These are phyloP conservation scores for Pituophis catenifer DNA, from an alignment of 2,113 vertebrate genomes.

Conservation along the genomic window DNA sequence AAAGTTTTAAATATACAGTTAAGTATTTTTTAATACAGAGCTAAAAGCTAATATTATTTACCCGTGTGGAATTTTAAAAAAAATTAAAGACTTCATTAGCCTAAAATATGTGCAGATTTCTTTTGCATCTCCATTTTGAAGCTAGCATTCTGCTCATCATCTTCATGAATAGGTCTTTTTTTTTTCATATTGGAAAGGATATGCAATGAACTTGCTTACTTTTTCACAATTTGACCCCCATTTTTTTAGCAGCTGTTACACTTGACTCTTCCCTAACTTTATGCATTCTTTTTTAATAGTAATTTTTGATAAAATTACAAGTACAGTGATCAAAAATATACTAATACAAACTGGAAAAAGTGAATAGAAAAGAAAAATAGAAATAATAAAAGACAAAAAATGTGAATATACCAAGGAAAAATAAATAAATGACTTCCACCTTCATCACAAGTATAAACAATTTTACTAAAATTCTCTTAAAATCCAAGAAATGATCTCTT, in stretches of 20 bases:
- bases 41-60: background rate
- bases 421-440: background rate
- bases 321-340: background rate
- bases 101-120: background rate
- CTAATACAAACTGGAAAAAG: background rate
- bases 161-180: background rate
- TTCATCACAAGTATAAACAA: background rate
- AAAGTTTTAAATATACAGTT: background rate
- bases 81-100: background rate
- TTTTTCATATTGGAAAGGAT: background rate
- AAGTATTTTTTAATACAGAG: background rate
- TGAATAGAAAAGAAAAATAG: background rate
- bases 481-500: background rate
- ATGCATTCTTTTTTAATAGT: background rate
- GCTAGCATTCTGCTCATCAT: background rate
- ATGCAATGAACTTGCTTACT: background rate
- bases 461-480: background rate
- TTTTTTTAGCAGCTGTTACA: conserved; percentile 2
- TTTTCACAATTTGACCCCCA: background rate
- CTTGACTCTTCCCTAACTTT: background rate
- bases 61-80: background rate
- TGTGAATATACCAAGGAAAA: background rate
- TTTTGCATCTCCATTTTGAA: background rate
- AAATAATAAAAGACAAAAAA: background rate
- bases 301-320: background rate